phyloP scores from a whole-genome alignment of 92 coral and sea anemone genomes.

The Anthopleura xanthogrammica region DNA sequence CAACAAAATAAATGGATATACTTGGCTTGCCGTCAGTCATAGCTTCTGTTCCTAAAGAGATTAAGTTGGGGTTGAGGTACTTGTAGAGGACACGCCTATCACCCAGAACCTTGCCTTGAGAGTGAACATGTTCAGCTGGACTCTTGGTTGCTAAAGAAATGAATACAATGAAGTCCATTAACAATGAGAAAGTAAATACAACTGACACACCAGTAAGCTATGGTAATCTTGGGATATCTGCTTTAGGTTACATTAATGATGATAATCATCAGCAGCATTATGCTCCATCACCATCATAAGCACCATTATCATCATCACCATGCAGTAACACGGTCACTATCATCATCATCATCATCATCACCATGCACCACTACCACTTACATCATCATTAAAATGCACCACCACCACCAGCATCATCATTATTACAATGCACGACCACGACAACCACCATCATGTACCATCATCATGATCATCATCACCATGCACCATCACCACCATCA shows the following conservation, averaged over 20 bases:
- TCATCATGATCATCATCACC: no score
- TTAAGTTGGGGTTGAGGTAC: conserved; percentile 90
- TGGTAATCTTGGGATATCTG: no score
- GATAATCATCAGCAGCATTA: no score
- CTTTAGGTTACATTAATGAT: no score
- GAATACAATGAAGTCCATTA: background rate
- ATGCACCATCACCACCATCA: no score
- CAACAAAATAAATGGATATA: conserved; percentile 80
- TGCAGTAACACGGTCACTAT: no score
- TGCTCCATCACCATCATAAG: no score
- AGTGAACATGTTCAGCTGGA: conserved; percentile 88
- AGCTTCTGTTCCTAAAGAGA: conserved; percentile 85
- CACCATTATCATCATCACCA: no score
- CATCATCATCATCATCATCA: background rate
- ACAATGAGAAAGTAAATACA: background rate
- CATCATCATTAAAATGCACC: background rate
- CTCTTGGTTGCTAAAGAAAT: conserved; percentile 42
- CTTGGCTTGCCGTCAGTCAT: conserved; percentile 74
- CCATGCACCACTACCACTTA: background rate
- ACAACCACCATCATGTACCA: no score
- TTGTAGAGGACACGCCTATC: conserved; percentile 94
- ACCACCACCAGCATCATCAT: no score
- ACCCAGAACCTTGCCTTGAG: conserved; percentile 96
- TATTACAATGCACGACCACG: no score
- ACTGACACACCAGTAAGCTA: background rate